These are phyloP conservation scores for Sternarchorhynchus goeldii DNA, from an alignment of 2,797 vertebrate genomes.

Conservation along the genomic window DNA sequence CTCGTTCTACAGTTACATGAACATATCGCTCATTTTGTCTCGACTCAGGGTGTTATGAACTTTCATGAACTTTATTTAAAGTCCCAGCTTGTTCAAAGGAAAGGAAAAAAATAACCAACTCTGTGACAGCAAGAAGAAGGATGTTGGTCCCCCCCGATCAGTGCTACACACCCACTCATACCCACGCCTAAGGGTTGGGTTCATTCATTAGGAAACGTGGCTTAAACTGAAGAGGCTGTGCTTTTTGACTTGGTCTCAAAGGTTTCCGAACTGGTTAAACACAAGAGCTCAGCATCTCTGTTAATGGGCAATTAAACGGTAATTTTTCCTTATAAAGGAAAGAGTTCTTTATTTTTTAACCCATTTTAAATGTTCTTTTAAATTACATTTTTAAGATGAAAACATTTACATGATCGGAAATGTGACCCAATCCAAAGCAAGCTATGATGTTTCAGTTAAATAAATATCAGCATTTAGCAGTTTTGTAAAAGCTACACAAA, in stretches of 20 bases:
- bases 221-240: background rate
- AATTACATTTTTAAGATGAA: slow-evolving; percentile 13
- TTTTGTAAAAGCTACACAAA: no score
- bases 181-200: background rate
- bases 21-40: slow-evolving; percentile 18
- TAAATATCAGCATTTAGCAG: background rate
- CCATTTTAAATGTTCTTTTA: background rate
- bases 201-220: background rate
- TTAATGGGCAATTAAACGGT: background rate
- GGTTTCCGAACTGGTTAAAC: background rate
- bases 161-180: background rate
- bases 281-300: background rate
- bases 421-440: background rate
- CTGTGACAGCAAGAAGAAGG: background rate
- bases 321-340: no score
- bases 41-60: slow-evolving; percentile 21
- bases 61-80: background rate
- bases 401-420: background rate
- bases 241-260: background rate
- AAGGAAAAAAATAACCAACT: background rate
- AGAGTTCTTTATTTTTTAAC: no score
- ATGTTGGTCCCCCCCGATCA: background rate
- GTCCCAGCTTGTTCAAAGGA: slow-evolving; percentile 11
- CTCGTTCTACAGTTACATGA: slow-evolving; percentile 9
- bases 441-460: background rate